phyloP scores from a whole-genome alignment of 1,140 invertebrate genomes.

The Mesaphorura yosii region DNA sequence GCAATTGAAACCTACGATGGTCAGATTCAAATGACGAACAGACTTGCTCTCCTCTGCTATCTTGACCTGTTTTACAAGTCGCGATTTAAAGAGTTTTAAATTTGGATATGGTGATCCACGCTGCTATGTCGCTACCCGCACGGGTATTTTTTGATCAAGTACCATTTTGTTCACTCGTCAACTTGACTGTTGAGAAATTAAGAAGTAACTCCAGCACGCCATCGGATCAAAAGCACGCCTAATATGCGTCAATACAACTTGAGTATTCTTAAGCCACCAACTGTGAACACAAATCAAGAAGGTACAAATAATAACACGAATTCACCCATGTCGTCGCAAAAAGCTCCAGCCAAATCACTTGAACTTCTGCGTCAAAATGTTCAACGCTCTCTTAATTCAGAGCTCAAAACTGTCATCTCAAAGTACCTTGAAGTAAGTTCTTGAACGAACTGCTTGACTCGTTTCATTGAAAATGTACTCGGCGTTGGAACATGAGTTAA shows the following conservation, averaged over 20 bases:
- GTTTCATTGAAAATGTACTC: conserved; percentile 1
- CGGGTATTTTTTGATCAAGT: too few relatives aligned
- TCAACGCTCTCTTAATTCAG: conserved; percentile 60
- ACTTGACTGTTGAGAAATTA: too few relatives aligned
- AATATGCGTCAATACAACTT: conserved; percentile 32
- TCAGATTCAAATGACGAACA: too few relatives aligned
- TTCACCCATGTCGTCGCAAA: conserved; percentile 25
- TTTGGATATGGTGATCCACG: too few relatives aligned
- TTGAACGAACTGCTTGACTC: not conserved
- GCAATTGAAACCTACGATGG: too few relatives aligned
- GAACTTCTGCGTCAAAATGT: conserved; percentile 60
- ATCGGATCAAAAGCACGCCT: conserved; percentile 30
- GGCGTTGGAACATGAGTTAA: not conserved
- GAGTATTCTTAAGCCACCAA: conserved; percentile 29
- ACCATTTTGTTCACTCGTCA: too few relatives aligned
- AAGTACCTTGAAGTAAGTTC: conserved; percentile 57
- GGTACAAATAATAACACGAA: conserved; percentile 23
- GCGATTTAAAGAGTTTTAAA: too few relatives aligned
- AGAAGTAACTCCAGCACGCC: too few relatives aligned
- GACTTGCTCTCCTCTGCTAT: too few relatives aligned
- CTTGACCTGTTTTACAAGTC: too few relatives aligned
- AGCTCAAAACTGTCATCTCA: conserved; percentile 60
- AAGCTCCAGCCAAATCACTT: conserved; percentile 35
- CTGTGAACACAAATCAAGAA: too few relatives aligned
- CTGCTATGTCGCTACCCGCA: too few relatives aligned